Conservation (phyloP, 1,140 invertebrate species). For the Hormaphis cornu region DNA sequence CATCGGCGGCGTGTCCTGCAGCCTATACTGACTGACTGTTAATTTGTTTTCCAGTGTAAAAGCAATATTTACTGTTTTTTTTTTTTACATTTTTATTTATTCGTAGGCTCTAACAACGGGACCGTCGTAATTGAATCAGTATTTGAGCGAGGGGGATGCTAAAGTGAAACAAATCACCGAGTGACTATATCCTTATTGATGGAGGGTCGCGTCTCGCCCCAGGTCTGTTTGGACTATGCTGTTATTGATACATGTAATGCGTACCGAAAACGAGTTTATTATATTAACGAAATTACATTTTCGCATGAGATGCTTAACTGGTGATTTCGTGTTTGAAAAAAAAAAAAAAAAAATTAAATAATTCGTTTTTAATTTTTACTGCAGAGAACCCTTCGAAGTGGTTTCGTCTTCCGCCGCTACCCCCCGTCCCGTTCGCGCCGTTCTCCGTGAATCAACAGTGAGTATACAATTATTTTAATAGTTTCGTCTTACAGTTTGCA, state of each 20-base stretch:
- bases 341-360: not conserved
- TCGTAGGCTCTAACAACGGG: conserved; percentile 9
- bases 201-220: conserved; percentile 26
- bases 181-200: conserved; percentile 26
- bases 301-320: not conserved
- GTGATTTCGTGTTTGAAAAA: not conserved
- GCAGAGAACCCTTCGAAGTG: too few species aligned
- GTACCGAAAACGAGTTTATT: not conserved
- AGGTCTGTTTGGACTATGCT: conserved; percentile 19
- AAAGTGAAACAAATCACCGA: conserved; percentile 32
- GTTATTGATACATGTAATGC: conserved; percentile 21
- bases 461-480: too few species aligned
- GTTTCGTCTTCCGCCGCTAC: too few species aligned
- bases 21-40: too few species aligned
- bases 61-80: too few species aligned
- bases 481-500: too few species aligned
- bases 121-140: conserved; percentile 26
- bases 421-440: too few species aligned
- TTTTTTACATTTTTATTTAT: conserved; percentile 24
- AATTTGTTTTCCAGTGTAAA: too few species aligned
- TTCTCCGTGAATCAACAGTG: too few species aligned
- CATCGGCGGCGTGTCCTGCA: too few species aligned
- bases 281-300: conserved; percentile 21
- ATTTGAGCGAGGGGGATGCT: conserved; percentile 22
- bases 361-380: not conserved